phyloP scores from a whole-genome alignment of 2,113 vertebrate genomes.

The Pomatostomus ruficeps region DNA sequence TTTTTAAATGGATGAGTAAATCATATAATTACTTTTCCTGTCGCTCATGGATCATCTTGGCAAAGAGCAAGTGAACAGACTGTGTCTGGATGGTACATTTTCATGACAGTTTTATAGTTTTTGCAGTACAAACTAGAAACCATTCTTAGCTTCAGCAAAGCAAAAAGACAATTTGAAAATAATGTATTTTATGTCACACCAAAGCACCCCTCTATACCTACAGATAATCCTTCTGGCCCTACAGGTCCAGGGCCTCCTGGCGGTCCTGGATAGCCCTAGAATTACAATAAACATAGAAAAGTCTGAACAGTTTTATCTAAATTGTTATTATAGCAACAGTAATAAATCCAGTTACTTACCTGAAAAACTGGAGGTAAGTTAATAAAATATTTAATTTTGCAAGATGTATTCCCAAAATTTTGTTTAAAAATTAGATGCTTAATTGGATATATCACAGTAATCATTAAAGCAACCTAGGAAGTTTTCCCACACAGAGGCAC shows the following conservation, averaged over 20 bases:
- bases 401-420: not conserved
- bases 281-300: conserved; percentile 39
- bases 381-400: not conserved
- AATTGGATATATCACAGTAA: not conserved
- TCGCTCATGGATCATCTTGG: not conserved
- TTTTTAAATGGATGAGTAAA: not conserved
- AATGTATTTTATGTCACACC: not conserved
- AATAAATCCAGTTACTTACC: not conserved
- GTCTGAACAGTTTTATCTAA: not conserved
- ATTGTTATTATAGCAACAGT: not conserved
- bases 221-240: conserved; percentile 83
- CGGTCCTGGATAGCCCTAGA: conserved; percentile 88
- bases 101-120: not conserved
- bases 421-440: not conserved
- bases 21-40: not conserved
- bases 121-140: not conserved
- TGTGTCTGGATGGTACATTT: not conserved
- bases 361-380: not conserved
- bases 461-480: not conserved
- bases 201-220: conserved; percentile 72
- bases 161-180: not conserved
- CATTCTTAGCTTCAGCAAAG: not conserved
- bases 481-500: not conserved
- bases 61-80: not conserved
- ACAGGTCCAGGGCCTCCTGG: conserved; percentile 84